phyloP scores from a whole-genome alignment of 2,113 vertebrate genomes.

The Chionomys nivalis region DNA sequence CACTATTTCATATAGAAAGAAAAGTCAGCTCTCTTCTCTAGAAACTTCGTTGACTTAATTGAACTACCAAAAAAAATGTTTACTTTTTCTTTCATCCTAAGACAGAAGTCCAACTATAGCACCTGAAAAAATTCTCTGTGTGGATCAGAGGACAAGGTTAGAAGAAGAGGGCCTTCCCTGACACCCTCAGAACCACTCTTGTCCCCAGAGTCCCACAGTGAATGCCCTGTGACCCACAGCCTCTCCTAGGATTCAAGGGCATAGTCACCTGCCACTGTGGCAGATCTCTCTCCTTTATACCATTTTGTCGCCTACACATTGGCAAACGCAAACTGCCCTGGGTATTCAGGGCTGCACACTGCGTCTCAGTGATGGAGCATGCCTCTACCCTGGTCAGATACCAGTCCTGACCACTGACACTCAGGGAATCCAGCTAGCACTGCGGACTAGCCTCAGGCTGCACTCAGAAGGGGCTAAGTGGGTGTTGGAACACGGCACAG shows the following conservation, averaged over 20 bases:
- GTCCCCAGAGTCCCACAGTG: fast-evolving
- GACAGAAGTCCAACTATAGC: not conserved
- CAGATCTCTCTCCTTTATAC: not conserved
- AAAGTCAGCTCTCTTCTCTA: not conserved
- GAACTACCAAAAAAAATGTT: not conserved
- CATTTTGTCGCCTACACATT: not conserved
- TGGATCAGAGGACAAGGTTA: not conserved
- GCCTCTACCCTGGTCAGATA: not conserved
- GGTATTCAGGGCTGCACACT: fast-evolving
- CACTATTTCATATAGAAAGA: not conserved
- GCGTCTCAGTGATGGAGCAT: fast-evolving
- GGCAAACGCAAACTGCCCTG: no score
- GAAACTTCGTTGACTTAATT: not conserved
- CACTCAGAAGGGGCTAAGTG: not conserved
- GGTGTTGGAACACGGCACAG: fast-evolving
- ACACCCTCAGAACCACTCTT: not conserved
- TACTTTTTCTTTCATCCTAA: not conserved
- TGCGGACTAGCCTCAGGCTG: not conserved
- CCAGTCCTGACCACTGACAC: not conserved
- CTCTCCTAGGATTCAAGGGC: not conserved
- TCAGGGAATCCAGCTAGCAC: not conserved
- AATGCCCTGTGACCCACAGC: not conserved
- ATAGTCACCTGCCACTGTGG: fast-evolving
- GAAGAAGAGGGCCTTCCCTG: fast-evolving
- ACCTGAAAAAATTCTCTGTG: not conserved